Evolutionary conservation across 1,140 invertebrate species (phyloP).

Genomic region (Procambarus virginalis): DNA sequence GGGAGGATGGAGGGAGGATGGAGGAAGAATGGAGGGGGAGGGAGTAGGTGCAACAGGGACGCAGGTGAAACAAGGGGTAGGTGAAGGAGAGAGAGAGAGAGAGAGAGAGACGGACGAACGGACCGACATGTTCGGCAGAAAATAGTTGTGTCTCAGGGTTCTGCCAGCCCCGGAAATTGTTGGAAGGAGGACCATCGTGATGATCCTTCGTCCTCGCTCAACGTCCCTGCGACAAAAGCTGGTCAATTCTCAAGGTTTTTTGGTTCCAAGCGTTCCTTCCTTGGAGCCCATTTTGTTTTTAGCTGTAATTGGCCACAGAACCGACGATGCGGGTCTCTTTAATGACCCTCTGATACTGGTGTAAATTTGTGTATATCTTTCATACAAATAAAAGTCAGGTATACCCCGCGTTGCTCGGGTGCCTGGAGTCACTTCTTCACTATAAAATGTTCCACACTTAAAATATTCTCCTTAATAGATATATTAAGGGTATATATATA

Average conservation of each 20-base stretch:
- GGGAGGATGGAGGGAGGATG: not conserved
- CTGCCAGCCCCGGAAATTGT: not conserved
- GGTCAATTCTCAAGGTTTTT: not conserved
- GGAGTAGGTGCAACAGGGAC: not conserved
- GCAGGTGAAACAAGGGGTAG: not conserved
- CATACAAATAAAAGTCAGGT: too few relatives aligned
- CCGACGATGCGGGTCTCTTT: too few relatives aligned
- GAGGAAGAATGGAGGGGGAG: not conserved
- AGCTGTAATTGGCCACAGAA: not conserved
- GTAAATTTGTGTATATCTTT: too few relatives aligned
- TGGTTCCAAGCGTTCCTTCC: not conserved
- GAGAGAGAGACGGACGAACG: not conserved
- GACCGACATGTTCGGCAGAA: not conserved
- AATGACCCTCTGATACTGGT: too few relatives aligned
- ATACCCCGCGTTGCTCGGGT: too few relatives aligned
- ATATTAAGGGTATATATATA: too few relatives aligned
- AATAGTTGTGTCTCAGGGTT: not conserved
- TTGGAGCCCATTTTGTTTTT: not conserved
- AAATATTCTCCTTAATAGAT: too few relatives aligned
- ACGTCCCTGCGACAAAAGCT: not conserved
- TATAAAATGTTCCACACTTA: too few relatives aligned
- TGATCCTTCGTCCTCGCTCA: not conserved
- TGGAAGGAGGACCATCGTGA: not conserved
- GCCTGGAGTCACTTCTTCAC: too few relatives aligned
- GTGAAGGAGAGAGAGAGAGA: not conserved